Percentiles rank a stretch among this genome's conserved stretches.
These are phyloP conservation scores for Esox masquinongy DNA, from an alignment of 2,797 vertebrate species.

Conservation along the genomic window DNA sequence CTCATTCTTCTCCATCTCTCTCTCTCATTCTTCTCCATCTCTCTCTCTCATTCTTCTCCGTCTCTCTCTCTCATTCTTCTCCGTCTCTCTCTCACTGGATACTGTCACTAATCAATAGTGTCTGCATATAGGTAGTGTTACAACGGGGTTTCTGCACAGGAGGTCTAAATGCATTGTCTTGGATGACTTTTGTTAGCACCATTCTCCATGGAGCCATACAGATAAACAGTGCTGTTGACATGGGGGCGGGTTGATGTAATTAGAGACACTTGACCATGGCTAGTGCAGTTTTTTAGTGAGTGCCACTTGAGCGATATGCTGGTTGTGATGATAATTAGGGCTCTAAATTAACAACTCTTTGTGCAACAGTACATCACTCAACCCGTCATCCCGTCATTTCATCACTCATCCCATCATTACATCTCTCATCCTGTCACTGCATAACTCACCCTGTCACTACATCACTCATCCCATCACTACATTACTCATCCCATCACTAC, in stretches of 20 bases:
- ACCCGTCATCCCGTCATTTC: too few relatives aligned
- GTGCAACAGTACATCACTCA: too few relatives aligned
- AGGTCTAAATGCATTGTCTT: background rate
- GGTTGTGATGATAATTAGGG: too few relatives aligned
- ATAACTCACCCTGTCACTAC: too few relatives aligned
- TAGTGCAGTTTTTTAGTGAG: too few relatives aligned
- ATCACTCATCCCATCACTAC: too few relatives aligned
- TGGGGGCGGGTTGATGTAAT: background rate
- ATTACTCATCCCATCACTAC: too few relatives aligned
- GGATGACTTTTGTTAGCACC: background rate
- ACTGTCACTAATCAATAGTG: background rate
- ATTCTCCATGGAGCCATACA: too few relatives aligned
- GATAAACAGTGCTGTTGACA: background rate
- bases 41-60: slow-evolving; percentile 6
- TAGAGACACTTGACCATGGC: background rate
- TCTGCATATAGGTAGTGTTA: slow-evolving; percentile 9
- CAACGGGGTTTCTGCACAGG: background rate
- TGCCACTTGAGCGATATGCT: too few relatives aligned
- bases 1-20: background rate
- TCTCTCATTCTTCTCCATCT: slow-evolving; percentile 10
- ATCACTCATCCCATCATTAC: too few relatives aligned
- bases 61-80: background rate
- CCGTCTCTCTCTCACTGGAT: background rate
- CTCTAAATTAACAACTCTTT: too few relatives aligned
- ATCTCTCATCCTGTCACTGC: too few relatives aligned